These are phyloP conservation scores for Oasisia sp. DNA, from an alignment of 2,888 invertebrate genomes.

Conservation along the genomic window DNA sequence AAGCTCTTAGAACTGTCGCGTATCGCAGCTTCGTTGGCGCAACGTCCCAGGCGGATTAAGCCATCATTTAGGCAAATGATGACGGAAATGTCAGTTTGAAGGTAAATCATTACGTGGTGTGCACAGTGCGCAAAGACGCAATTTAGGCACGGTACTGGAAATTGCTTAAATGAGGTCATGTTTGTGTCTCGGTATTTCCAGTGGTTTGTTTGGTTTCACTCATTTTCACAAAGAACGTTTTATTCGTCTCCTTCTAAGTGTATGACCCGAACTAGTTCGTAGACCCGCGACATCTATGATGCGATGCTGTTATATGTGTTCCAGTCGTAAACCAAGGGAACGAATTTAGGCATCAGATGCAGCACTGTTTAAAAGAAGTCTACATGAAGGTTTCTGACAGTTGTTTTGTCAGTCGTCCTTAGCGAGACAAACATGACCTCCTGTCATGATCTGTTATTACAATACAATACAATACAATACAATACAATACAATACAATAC, in stretches of 20 bases:
- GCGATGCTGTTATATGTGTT: too few relatives aligned
- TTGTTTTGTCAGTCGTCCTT: too few relatives aligned
- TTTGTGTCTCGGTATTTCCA: not conserved
- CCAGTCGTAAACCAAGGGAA: too few relatives aligned
- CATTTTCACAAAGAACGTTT: not conserved
- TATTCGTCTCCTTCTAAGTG: not conserved
- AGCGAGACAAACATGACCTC: too few relatives aligned
- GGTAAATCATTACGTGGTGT: not conserved
- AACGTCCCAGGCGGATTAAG: not conserved
- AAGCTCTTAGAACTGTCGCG: not conserved
- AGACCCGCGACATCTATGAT: too few relatives aligned
- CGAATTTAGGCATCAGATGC: too few relatives aligned
- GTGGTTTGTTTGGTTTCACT: not conserved
- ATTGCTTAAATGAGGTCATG: not conserved
- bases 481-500: too few relatives aligned
- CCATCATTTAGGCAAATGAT: not conserved
- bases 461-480: too few relatives aligned
- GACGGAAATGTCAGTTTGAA: conserved; percentile 17
- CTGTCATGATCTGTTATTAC: too few relatives aligned
- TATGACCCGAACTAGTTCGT: too few relatives aligned
- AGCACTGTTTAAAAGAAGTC: too few relatives aligned
- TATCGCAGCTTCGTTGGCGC: not conserved
- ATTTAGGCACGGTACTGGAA: not conserved
- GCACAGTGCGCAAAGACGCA: not conserved
- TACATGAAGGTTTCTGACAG: too few relatives aligned